Evolutionary conservation across 2,888 invertebrate genomes (phyloP).

Genomic region (Rhodophaea formosa): DNA sequence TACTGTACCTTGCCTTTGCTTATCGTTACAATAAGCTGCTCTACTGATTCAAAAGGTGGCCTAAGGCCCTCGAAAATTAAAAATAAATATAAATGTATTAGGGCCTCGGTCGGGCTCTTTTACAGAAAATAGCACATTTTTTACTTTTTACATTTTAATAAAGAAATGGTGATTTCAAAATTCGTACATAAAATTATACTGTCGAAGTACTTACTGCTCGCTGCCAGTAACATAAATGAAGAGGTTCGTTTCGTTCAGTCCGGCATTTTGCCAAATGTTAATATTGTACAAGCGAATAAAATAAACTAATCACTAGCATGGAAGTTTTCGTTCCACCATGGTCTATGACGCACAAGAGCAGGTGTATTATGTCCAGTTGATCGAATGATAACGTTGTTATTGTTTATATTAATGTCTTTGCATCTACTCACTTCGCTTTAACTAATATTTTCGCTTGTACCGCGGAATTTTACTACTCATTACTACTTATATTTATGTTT

Average conservation of each 20-base stretch:
- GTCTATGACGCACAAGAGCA: slow-evolving; percentile 24
- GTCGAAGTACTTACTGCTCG: not conserved
- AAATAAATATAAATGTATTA: no score
- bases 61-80: no score
- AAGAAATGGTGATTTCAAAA: no score
- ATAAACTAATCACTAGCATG: slow-evolving; percentile 22
- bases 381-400: slow-evolving; percentile 17
- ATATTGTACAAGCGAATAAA: slow-evolving; percentile 21
- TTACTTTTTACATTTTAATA: no score
- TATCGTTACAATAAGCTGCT: no score
- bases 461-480: not conserved
- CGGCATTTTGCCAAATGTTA: slow-evolving; percentile 28
- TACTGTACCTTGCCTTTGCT: no score
- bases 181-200: not conserved
- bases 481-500: not conserved
- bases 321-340: slow-evolving; percentile 24
- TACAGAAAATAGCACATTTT: no score
- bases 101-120: no score
- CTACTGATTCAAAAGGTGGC: no score
- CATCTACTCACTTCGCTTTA: not conserved
- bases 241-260: slow-evolving; percentile 16
- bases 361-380: slow-evolving; percentile 16
- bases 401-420: slow-evolving; percentile 6
- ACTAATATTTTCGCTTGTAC: not conserved
- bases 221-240: slow-evolving; percentile 4